phyloP scores from a whole-genome alignment of 2,888 invertebrate genomes.

The Ectropis crepuscularia region DNA sequence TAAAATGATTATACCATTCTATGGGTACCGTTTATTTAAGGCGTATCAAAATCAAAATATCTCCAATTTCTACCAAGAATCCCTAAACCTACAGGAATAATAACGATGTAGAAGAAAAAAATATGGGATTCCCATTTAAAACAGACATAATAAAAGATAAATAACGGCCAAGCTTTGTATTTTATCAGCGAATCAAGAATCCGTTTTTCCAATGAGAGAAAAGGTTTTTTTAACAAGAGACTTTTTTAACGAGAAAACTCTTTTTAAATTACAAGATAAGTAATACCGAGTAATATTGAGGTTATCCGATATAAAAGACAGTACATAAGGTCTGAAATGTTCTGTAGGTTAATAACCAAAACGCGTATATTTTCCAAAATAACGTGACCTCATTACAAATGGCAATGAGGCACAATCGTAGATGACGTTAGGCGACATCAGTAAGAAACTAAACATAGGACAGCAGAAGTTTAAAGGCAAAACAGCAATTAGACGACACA shows the following conservation, averaged over 20 bases:
- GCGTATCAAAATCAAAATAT: background rate
- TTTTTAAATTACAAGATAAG: constrained; percentile 60
- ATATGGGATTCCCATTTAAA: constrained; percentile 33
- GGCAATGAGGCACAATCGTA: too few species aligned
- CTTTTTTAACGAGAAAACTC: constrained; percentile 59
- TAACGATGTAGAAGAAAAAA: constrained; percentile 18
- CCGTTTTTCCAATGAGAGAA: constrained; percentile 56
- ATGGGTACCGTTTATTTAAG: too few species aligned
- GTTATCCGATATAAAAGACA: constrained; percentile 63
- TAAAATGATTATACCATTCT: too few species aligned
- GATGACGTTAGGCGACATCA: too few species aligned
- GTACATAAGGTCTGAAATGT: background rate
- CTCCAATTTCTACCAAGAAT: constrained; percentile 2
- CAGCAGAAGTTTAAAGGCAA: too few species aligned
- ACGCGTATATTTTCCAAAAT: too few species aligned
- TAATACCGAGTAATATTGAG: constrained; percentile 61
- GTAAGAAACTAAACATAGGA: too few species aligned
- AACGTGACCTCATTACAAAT: too few species aligned
- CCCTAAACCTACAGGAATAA: constrained; percentile 17
- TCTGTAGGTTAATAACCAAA: too few species aligned
- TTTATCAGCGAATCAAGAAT: constrained; percentile 66
- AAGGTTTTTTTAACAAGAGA: constrained; percentile 58
- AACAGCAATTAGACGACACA: too few species aligned
- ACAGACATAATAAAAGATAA: constrained; percentile 56
- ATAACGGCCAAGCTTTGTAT: constrained; percentile 58